Conservation (phyloP, 2,797 vertebrate species). For the Darevskia mixta region DNA sequence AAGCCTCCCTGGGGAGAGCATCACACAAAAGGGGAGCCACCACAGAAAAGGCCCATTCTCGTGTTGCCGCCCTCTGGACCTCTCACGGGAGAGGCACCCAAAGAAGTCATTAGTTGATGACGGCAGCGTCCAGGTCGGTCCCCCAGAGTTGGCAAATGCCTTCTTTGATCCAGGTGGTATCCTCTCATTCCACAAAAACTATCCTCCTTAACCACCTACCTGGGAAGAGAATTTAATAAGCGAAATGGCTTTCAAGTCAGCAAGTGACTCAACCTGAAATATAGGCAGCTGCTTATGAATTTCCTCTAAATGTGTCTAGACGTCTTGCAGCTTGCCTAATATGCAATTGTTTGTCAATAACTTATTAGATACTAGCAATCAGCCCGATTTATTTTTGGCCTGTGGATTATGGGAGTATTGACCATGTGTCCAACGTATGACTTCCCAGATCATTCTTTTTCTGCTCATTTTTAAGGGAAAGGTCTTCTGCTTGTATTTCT, state of each 20-base stretch:
- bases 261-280: background rate
- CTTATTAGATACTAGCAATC: conserved; percentile 52
- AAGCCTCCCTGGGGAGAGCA: no score
- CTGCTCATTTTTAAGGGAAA: conserved; percentile 23
- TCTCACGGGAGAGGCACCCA: no score
- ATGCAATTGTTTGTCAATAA: conserved; percentile 58
- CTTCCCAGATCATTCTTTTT: conserved; percentile 16
- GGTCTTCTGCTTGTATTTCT: conserved; percentile 7
- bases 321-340: conserved; percentile 37
- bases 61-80: no score
- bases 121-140: background rate
- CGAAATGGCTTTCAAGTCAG: background rate
- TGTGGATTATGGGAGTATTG: conserved; percentile 39
- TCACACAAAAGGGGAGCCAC: no score
- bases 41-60: no score
- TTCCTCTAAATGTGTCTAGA: conserved; percentile 45
- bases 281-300: conserved; percentile 32
- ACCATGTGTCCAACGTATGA: conserved; percentile 20
- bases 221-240: conserved; percentile 33
- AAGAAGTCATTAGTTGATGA: no score
- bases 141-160: background rate
- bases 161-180: no score
- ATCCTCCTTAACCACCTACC: background rate
- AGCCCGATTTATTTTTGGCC: conserved; percentile 54
- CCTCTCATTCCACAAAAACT: background rate